Percentiles rank a stretch among this genome's conserved stretches.
Evolutionary conservation across 2,113 vertebrate species (phyloP).

Genomic region (Crotalus helleri): DNA sequence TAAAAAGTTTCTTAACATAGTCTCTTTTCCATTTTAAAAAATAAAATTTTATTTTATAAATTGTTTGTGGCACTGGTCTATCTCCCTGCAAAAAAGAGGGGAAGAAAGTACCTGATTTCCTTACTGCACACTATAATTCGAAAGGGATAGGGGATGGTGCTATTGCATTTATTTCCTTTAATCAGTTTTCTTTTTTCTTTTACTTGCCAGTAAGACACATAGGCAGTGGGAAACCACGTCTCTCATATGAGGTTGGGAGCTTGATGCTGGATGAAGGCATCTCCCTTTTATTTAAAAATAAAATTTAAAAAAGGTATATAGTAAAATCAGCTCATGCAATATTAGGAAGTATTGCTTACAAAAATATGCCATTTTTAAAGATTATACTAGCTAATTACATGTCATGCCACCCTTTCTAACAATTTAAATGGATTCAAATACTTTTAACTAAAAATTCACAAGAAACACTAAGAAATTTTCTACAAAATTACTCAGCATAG

Average conservation of each 20-base stretch:
- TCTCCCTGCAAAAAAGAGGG: neutral
- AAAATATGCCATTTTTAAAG: neutral
- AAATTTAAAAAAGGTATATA: neutral
- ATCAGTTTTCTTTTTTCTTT: neutral
- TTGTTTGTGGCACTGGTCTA: neutral
- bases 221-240: neutral
- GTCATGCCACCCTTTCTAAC: neutral
- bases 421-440: neutral
- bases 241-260: neutral
- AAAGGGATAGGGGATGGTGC: neutral
- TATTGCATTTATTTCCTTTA: neutral
- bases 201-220: neutral
- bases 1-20: neutral
- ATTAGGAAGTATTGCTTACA: neutral
- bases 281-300: neutral
- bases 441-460: neutral
- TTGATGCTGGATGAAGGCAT: neutral
- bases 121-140: neutral
- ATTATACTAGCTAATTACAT: neutral
- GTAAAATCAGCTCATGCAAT: too few species aligned
- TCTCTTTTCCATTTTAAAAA: neutral
- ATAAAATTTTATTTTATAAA: neutral
- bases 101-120: neutral
- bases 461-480: constrained; percentile 45
- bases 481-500: constrained; percentile 35